A percentile compares a stretch with the other conserved stretches of the same genome.
Evolutionary conservation across 2,797 vertebrate genomes (phyloP).

Genomic region (Poecile montanus): DNA sequence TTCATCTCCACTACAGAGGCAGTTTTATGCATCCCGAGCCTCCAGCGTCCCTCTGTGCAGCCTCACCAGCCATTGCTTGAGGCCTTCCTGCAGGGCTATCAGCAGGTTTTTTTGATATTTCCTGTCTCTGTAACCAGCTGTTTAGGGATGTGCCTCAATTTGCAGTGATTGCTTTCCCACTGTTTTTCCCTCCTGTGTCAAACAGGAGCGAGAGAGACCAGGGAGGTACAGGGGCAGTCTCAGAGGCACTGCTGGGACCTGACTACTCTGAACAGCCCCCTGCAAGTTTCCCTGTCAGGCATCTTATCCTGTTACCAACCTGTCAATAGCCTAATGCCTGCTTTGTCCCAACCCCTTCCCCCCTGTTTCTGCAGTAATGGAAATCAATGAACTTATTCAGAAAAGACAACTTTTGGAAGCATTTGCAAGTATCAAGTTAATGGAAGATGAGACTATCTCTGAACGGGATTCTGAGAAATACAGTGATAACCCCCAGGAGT

Average conservation of each 20-base stretch:
- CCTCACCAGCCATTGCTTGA: not conserved
- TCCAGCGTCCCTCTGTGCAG: not conserved
- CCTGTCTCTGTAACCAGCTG: not conserved
- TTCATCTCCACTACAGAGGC: not conserved
- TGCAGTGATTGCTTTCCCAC: not conserved
- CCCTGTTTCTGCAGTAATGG: constrained; percentile 80
- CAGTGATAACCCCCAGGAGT: constrained; percentile 66
- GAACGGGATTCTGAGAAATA: constrained; percentile 59
- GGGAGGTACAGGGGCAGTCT: not conserved
- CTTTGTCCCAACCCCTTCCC: not conserved
- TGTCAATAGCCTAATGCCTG: not conserved
- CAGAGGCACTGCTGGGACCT: not conserved
- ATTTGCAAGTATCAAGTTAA: constrained; percentile 80
- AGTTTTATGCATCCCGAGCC: not conserved
- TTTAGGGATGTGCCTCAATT: not conserved
- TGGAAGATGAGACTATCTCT: constrained; percentile 78
- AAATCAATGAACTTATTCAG: constrained; percentile 88
- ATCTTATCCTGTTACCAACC: not conserved
- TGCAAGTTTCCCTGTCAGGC: not conserved
- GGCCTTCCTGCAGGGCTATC: not conserved
- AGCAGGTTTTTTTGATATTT: not conserved
- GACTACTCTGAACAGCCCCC: not conserved
- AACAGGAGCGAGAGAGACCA: not conserved
- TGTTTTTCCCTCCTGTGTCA: not conserved
- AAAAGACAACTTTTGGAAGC: constrained; percentile 82